phyloP scores from a whole-genome alignment of 2,888 invertebrate species.

The Drosophila picticornis region DNA sequence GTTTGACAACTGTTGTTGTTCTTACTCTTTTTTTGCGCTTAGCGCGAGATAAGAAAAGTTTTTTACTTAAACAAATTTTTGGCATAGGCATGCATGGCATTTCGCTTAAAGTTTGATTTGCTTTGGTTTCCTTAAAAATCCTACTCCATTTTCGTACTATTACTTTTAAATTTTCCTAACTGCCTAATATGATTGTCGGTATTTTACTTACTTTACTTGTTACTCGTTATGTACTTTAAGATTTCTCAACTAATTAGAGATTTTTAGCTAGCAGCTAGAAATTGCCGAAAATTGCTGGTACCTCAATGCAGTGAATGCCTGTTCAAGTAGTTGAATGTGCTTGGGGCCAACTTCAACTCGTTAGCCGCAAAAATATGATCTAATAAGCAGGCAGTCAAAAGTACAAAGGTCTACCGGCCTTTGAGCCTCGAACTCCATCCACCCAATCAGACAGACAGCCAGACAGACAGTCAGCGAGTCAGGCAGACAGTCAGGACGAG shows the following conservation, averaged over 20 bases:
- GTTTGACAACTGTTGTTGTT: constrained; percentile 62
- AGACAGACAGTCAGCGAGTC: constrained; percentile 2
- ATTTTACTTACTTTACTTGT: not conserved
- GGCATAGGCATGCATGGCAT: constrained; percentile 58
- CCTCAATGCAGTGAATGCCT: constrained; percentile 4
- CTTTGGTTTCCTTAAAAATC: not conserved
- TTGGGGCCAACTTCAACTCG: constrained; percentile 39
- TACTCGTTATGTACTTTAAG: not conserved
- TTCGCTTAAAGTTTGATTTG: constrained; percentile 50
- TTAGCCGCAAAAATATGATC: constrained; percentile 62
- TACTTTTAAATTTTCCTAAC: not conserved
- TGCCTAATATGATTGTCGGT: not conserved
- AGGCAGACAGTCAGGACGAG: not conserved
- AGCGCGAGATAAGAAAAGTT: constrained; percentile 79
- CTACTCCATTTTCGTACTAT: not conserved
- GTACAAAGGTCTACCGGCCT: constrained; percentile 21
- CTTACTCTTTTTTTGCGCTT: constrained; percentile 50
- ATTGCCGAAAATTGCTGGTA: constrained; percentile 1
- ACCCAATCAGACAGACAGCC: constrained; percentile 6
- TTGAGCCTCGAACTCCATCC: not conserved
- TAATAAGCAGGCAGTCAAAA: constrained; percentile 51
- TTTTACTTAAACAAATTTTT: constrained; percentile 79
- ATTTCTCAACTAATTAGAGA: constrained; percentile 12
- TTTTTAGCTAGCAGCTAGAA: not conserved
- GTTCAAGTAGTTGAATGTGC: constrained; percentile 48